Conservation (phyloP, 1,140 invertebrate genomes). For the Trissolcus basalis region DNA sequence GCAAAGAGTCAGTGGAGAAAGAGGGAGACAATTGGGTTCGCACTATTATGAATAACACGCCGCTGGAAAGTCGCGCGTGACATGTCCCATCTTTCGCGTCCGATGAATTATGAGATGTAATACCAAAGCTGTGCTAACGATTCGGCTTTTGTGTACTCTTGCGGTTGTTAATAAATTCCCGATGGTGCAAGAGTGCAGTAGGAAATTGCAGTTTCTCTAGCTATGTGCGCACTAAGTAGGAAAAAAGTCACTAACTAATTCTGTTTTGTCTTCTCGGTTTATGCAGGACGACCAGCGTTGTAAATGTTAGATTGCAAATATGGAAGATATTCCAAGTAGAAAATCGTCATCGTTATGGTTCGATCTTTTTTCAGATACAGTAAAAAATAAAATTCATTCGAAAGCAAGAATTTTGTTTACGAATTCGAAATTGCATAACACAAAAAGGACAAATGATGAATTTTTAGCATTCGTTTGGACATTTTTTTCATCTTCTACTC, state of each 20-base stretch:
- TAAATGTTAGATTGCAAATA: too few relatives aligned
- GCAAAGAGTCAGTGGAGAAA: constrained; percentile 14
- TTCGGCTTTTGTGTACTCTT: constrained; percentile 10
- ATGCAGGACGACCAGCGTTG: too few relatives aligned
- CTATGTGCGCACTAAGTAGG: background rate
- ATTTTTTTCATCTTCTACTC: too few relatives aligned
- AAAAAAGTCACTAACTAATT: background rate
- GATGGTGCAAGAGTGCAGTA: constrained; percentile 8
- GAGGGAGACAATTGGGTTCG: constrained; percentile 28
- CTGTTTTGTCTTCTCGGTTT: too few relatives aligned
- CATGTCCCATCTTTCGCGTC: constrained; percentile 21
- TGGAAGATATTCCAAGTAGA: too few relatives aligned
- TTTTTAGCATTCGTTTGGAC: too few relatives aligned
- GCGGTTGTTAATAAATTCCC: constrained; percentile 26
- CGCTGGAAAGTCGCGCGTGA: constrained; percentile 17
- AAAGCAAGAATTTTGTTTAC: too few relatives aligned
- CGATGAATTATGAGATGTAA: constrained; percentile 29
- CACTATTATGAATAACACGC: constrained; percentile 19
- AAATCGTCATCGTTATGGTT: too few relatives aligned
- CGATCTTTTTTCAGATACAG: too few relatives aligned
- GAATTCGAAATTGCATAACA: too few relatives aligned
- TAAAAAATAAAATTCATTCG: too few relatives aligned
- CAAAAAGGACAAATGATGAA: too few relatives aligned
- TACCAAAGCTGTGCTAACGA: constrained; percentile 9
- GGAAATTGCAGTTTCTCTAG: constrained; percentile 15